These are phyloP conservation scores for Brachionus koreanus DNA, from an alignment of 1,140 invertebrate species.

Conservation along the genomic window DNA sequence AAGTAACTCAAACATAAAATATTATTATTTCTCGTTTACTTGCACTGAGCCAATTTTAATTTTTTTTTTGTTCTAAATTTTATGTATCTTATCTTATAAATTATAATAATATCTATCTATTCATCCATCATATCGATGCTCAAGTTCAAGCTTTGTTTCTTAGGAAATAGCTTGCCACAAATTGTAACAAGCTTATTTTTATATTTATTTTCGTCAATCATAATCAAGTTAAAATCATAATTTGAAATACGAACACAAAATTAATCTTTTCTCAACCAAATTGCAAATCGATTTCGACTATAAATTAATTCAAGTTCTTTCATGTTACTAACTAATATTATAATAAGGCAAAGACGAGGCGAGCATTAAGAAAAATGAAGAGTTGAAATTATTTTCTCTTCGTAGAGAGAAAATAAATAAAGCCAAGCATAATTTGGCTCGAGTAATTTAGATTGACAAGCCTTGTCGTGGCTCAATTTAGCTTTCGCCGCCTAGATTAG, in stretches of 20 bases:
- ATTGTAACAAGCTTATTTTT: background rate
- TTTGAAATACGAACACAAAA: slow-evolving; percentile 25
- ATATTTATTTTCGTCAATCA: slow-evolving; percentile 11
- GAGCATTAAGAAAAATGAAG: background rate
- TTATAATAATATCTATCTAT: slow-evolving; percentile 22
- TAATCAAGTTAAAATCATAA: slow-evolving; percentile 31
- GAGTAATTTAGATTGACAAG: background rate
- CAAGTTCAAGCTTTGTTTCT: background rate
- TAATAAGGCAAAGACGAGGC: slow-evolving; percentile 9
- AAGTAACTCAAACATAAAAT: slow-evolving; percentile 24
- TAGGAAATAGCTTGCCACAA: background rate
- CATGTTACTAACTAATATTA: slow-evolving; percentile 23
- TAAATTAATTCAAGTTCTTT: background rate
- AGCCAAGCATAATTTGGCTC: slow-evolving; percentile 14
- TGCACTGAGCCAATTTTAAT: background rate
- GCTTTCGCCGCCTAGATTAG: background rate
- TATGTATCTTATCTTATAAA: slow-evolving; percentile 32
- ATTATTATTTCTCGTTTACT: slow-evolving; percentile 23
- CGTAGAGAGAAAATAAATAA: background rate
- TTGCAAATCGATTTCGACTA: slow-evolving; percentile 36
- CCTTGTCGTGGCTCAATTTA: background rate
- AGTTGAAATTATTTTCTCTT: slow-evolving; percentile 31
- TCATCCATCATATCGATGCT: background rate
- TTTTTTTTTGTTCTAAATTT: background rate
- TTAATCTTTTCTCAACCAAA: background rate